Conservation (phyloP, 2,797 vertebrate genomes). For the Coluber constrictor region DNA sequence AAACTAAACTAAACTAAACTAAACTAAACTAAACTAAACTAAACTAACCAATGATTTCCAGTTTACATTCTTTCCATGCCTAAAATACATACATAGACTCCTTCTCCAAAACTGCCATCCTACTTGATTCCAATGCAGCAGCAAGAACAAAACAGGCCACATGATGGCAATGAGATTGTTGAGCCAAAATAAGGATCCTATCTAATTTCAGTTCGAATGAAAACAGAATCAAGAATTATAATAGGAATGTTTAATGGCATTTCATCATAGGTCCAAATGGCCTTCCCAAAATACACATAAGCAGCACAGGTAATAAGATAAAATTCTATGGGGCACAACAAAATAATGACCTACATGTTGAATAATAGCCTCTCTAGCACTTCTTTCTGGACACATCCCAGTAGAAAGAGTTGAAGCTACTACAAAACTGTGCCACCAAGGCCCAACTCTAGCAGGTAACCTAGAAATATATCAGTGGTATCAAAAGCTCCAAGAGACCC, state of each 20-base stretch:
- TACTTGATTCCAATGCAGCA: not conserved
- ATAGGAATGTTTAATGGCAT: not conserved
- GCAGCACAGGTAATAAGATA: not conserved
- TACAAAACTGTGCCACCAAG: not conserved
- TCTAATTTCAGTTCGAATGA: not conserved
- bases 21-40: too few relatives aligned
- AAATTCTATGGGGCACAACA: not conserved
- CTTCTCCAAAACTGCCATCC: constrained; percentile 35
- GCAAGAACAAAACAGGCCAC: not conserved
- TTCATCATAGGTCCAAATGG: not conserved
- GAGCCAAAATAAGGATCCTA: not conserved
- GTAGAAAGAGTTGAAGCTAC: not conserved
- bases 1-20: not conserved
- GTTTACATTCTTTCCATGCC: constrained; percentile 18
- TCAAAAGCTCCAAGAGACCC: not conserved
- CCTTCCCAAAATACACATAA: not conserved
- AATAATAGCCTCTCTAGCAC: not conserved
- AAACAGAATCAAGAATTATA: not conserved
- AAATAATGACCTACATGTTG: not conserved
- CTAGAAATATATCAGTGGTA: not conserved
- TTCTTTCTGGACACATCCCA: not conserved
- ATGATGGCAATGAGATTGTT: not conserved
- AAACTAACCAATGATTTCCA: constrained; percentile 26
- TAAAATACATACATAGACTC: constrained; percentile 30
- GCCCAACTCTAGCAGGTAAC: not conserved